Percentiles rank a stretch among this genome's conserved stretches.
Conservation (phyloP, 2,888 invertebrate species). For the Bombyx huttoni region DNA sequence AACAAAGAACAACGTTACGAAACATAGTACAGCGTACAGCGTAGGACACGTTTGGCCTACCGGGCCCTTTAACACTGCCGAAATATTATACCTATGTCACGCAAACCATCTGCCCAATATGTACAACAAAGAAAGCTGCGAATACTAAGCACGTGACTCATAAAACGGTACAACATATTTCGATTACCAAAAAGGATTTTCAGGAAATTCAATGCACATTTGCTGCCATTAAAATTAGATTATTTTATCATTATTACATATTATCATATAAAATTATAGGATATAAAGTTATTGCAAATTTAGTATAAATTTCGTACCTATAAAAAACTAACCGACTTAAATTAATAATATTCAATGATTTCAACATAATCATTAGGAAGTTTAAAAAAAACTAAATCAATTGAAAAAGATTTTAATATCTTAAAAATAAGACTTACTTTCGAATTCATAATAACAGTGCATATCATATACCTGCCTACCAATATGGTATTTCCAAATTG, state of each 20-base stretch:
- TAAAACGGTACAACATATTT: not conserved
- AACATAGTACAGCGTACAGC: slow-evolving; percentile 45
- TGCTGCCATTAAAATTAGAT: not conserved
- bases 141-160: slow-evolving; percentile 1
- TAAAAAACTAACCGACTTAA: too few relatives aligned
- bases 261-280: too few relatives aligned
- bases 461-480: not conserved
- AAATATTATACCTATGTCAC: slow-evolving; percentile 20
- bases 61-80: slow-evolving; percentile 24
- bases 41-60: slow-evolving; percentile 28
- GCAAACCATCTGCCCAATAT: slow-evolving; percentile 6
- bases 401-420: not conserved
- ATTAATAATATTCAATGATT: too few relatives aligned
- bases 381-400: too few relatives aligned
- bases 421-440: not conserved
- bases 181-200: not conserved
- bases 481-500: not conserved
- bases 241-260: too few relatives aligned
- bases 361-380: too few relatives aligned
- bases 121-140: slow-evolving; percentile 3
- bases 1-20: slow-evolving; percentile 57
- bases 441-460: not conserved
- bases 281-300: too few relatives aligned
- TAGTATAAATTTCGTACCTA: too few relatives aligned
- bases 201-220: not conserved